phyloP scores from a whole-genome alignment of 2,888 invertebrate species.

The Polymixis flavicincta region DNA sequence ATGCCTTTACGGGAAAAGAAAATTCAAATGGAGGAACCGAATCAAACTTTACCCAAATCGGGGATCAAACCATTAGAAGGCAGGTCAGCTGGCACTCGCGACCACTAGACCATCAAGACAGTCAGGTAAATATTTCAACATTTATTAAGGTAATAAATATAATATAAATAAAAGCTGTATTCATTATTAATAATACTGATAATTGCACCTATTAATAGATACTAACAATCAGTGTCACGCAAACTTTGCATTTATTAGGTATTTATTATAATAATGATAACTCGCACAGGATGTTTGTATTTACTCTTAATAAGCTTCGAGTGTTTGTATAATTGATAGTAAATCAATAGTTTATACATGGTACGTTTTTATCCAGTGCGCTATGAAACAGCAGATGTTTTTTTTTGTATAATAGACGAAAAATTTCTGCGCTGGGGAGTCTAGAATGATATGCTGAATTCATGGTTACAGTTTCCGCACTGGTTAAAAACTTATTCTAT shows the following conservation, averaged over 20 bases:
- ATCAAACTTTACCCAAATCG: background rate
- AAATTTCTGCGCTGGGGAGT: too few relatives aligned
- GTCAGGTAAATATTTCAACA: background rate
- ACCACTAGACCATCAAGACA: background rate
- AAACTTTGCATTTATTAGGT: constrained; percentile 1
- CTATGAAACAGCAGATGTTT: too few relatives aligned
- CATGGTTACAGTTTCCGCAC: too few relatives aligned
- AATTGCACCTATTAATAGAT: constrained; percentile 5
- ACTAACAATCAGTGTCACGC: constrained; percentile 25
- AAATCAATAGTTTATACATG: background rate
- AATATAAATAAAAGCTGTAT: too few relatives aligned
- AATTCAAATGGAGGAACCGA: background rate
- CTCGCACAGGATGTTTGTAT: constrained; percentile 12
- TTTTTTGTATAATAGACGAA: too few relatives aligned
- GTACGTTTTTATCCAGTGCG: too few relatives aligned
- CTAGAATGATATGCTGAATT: too few relatives aligned
- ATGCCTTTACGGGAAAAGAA: background rate
- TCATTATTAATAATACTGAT: background rate
- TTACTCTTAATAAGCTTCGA: constrained; percentile 5
- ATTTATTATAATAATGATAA: background rate
- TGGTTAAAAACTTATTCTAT: too few relatives aligned
- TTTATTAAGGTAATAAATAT: background rate
- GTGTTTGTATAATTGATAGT: background rate
- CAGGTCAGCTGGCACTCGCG: background rate
- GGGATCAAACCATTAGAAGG: background rate